Evolutionary conservation across 2,797 vertebrate genomes (phyloP), one percentile per base, ranked within the genome.

Genomic region (Hydrolagus colliei): DNA sequence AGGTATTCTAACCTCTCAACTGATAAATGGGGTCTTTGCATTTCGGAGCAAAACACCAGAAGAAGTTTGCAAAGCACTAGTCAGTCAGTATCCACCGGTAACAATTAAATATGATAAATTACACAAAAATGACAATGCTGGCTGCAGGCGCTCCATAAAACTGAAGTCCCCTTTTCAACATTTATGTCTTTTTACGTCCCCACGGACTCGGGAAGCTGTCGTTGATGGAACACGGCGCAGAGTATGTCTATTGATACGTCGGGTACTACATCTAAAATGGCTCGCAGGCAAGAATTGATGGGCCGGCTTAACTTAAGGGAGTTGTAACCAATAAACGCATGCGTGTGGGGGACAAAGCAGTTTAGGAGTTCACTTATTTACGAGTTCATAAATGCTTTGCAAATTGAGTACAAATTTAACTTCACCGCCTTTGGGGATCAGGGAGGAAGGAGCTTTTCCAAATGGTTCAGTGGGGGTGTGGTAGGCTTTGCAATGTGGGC

Each of bases 61-160:
- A 68, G 32, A 20, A 52, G 63, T 71, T 84, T 63, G 27, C 65
- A 84, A 52, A 18, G 71, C 14, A 18, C 63, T 35, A 35, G 22
- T 68, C 67, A 52, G 65, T 71, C 67, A 52, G 65, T 71, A 68
- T 65, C 62, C 61, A 68, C 68, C 63, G 20, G 9, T 41, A 68
- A 35, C 13, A 68, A 82, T 68, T 82, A 82, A 82, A 68, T 41
- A 52, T 84, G 79, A 84, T 84, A 32, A 71, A 71, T 35, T 41
- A 27, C 41, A 84, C 32, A n/a, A 71, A 27, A 68, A 84, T 84
- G 20, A 84, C 41, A 11, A 27, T 71, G 65, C 18, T 20, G 41
- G 9, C 65, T 84, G 65, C 16, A 71, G 32, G 65, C 41, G 41
- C 63, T 20, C 32, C 16, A 10, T 52, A 84, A 61, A 35, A 82